Base-by-base conservation (phyloP, 2,888 invertebrate genomes). In the Rhingia rostrata region DNA sequence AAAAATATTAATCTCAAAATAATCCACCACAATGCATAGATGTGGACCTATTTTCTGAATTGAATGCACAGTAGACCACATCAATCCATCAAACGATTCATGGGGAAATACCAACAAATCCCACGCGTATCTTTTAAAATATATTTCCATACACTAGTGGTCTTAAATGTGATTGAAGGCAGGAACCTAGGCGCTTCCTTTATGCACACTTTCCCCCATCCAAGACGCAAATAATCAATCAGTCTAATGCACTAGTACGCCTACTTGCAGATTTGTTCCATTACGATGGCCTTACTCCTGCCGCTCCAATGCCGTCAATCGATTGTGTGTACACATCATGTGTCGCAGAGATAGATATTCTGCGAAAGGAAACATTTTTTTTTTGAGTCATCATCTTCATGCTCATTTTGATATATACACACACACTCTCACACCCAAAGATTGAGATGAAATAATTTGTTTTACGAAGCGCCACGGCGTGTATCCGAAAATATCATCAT, bases 151-250 rank as follows among this genome's bases (percentile, higher is more conserved):
- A 22, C 22, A 22, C 22, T 22, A 22, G 1, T 22, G 22, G 2
- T 22, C 1, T 22, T 22, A 22, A 22, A 22, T 22, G 22, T 22
- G 22, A 22, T 22, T 22, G 22, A 22, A 22, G 22, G 22, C 22
- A 22, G 22, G 22, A 22, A 22, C 22, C 22, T 22, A 22, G 22
- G 22, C 22, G 22, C 22, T 22, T 22, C 22, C 22, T 22, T 22
- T 22, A 22, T 22, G 37, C 47, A 49, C n/a, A 47, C 22, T 45
- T 49, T 74, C 37, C 30, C 22, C 4, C 37, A 43, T 41, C 49
- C 43, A 64, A 64, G 43, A 58, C 47, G 10, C 47, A 70, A 56
- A 70, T 58, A 45, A 69, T 69, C 74, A 81, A 61, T 81, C 72
- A 53, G 6, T 49, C 51, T 64, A 72, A 70, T 70, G 69, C 67